phyloP scores from a whole-genome alignment of 2,888 invertebrate genomes.

The Gonocerus acuteangulatus region DNA sequence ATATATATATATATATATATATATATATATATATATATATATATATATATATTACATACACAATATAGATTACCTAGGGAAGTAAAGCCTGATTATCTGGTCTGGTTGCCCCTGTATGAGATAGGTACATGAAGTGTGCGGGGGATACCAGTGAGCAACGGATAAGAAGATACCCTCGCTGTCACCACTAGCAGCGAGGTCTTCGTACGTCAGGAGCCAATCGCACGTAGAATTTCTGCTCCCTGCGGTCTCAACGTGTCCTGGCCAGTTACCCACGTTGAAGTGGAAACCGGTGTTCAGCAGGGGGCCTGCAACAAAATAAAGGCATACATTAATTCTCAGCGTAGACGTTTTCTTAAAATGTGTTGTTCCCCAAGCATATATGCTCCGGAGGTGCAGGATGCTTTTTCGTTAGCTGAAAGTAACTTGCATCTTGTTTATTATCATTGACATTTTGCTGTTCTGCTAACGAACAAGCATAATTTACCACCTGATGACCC shows the following conservation, averaged over 20 bases:
- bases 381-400: too few species aligned
- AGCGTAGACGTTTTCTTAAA: not conserved
- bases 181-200: constrained; percentile 66
- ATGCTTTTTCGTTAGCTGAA: too few species aligned
- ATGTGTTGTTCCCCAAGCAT: not conserved
- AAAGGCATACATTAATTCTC: not conserved
- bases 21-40: too few species aligned
- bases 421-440: too few species aligned
- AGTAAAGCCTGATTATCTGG: constrained; percentile 81
- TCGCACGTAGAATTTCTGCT: constrained; percentile 76
- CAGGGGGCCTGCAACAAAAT: constrained; percentile 57
- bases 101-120: constrained; percentile 77
- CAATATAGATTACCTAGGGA: constrained; percentile 84
- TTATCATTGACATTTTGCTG: too few species aligned
- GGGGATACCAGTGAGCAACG: constrained; percentile 90
- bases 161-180: constrained; percentile 84
- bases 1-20: too few species aligned
- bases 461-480: too few species aligned
- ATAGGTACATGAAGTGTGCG: constrained; percentile 86
- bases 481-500: too few species aligned
- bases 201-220: constrained; percentile 78
- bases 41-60: too few species aligned
- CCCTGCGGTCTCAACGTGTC: constrained; percentile 82
- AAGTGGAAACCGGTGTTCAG: constrained; percentile 90
- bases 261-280: constrained; percentile 90